Base-by-base conservation (phyloP, 2,888 invertebrate genomes). In the Hydriomena furcata region DNA sequence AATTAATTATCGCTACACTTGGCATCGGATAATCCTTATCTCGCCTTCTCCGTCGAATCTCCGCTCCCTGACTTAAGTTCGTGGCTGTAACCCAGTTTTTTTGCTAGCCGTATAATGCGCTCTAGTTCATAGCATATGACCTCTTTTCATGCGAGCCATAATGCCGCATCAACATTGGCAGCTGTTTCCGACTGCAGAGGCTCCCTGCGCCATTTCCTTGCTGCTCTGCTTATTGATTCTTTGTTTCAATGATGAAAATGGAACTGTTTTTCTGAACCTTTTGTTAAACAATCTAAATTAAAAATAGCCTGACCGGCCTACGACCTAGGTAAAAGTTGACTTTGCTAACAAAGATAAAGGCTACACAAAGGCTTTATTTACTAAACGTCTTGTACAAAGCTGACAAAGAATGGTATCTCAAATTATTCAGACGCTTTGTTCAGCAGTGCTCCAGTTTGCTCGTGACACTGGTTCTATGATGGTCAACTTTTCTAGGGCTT, bases 121-220 rank as follows among this genome's bases (percentile, higher is more conserved):
- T 49, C 52, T 60, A 50, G 48, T 47, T 54, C 53, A 55, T 56
- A 52, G 55, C 48, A 44, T 58, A 60, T 61, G 60, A 64, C 68
- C 64, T 62, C 63, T 71, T 65, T 68, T 50, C 63, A 41, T 41
- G 60, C 61, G 58, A 51, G 48, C 43, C 58, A 61, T 65, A 60
- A 49, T 58, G 56, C 48, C 54, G 63, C 63, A 60, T 59, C 54
- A 60, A 57, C 63, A 69, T 65, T 68, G 71, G 68, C 71, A 68
- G 65, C 67, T 66, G 68, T 68, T 71, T 66, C 70, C 64, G 67
- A 55, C 60, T 48, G 50, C 59, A 60, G 60, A 61, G 56, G 42
- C 59, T 61, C 61, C 47, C 46, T 63, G 62, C 60, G 61, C 62
- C 60, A 61, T 58, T 65, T 60, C 56, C 56, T 60, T 53, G 51